Evolutionary conservation across 2,888 invertebrate species (phyloP), one percentile per base, ranked within the genome.

Genomic region (Apamea epomidion): DNA sequence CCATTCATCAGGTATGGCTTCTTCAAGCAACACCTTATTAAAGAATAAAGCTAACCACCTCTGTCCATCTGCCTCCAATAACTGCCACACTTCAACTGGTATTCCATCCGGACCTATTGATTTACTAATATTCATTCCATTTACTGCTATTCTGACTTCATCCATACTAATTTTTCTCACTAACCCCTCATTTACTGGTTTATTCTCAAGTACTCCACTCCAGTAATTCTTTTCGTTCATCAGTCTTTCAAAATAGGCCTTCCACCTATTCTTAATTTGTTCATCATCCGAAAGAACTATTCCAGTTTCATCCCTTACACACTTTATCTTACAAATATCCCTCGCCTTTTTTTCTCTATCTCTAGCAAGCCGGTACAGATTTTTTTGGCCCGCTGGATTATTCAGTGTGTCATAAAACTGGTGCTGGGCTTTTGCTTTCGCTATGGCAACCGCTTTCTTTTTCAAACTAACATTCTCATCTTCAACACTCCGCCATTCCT

Each of bases 1-100:
- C 64, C 25, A 48, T 48, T 73, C 62, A 16, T 71, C 54, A 54
- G 42, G 18, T 37, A 48, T n/a, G 32, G 65, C 10, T 74, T 74
- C 48, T 51, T 51, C 48, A 12, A 54, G 54, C 7, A 21, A 54
- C 54, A 21, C 7, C 7, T 21, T 54, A 54, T 54, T 25, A 25
- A 58, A 58, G 10, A 58, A 58, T 58, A 58, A 10, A 58, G 25
- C 58, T 25, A 25, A 25, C 25, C 25, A 25, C 25, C 10, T 58
- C 25, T 10, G 10, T 25, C 25, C 8, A 10, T 58, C 58, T 25
- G 10, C 3, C 8, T 10, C 25, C 3, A 58, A 58, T 10, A 25
- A 25, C 25, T 58, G 25, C 58, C 58, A 10, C 3, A 58, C 25
- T 25, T 58, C 54, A 25, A 58, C 25, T 25, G 4, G n/a, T 60